These are phyloP conservation scores for Vombatus ursinus DNA, from an alignment of 2,113 vertebrate species.

Conservation along the genomic window DNA sequence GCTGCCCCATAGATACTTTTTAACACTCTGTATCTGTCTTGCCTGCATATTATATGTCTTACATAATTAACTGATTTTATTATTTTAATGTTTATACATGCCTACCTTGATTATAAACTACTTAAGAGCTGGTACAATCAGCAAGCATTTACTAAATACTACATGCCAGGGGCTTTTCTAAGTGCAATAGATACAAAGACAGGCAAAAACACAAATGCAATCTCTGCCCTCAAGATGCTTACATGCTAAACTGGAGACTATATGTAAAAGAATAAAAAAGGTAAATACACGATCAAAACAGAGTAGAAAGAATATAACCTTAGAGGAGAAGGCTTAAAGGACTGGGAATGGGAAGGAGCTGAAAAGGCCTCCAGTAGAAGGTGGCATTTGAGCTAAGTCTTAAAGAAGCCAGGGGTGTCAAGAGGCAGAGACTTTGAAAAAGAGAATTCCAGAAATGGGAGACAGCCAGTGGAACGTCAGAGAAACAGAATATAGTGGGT, in stretches of 20 bases:
- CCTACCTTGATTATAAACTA: neutral
- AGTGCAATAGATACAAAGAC: neutral
- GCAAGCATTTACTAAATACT: neutral
- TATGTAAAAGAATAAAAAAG: neutral
- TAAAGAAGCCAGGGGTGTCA: neutral
- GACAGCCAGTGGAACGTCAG: neutral
- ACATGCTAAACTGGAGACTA: neutral
- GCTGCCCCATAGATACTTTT: neutral
- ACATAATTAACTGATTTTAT: neutral
- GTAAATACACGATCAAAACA: neutral
- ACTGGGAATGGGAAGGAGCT: neutral
- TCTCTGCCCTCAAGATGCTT: neutral
- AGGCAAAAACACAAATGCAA: neutral
- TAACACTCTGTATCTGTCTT: neutral
- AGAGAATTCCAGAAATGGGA: neutral
- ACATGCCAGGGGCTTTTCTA: neutral
- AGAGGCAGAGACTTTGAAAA: neutral
- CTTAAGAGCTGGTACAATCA: neutral
- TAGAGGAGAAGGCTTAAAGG: neutral
- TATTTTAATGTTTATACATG: neutral
- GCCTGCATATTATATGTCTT: neutral
- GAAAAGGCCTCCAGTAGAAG: neutral
- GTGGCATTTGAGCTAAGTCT: neutral
- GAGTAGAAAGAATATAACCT: neutral
- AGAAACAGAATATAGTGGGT: neutral